Evolutionary conservation across 2,113 vertebrate species (phyloP).

Genomic region (Myrmecobius fasciatus): DNA sequence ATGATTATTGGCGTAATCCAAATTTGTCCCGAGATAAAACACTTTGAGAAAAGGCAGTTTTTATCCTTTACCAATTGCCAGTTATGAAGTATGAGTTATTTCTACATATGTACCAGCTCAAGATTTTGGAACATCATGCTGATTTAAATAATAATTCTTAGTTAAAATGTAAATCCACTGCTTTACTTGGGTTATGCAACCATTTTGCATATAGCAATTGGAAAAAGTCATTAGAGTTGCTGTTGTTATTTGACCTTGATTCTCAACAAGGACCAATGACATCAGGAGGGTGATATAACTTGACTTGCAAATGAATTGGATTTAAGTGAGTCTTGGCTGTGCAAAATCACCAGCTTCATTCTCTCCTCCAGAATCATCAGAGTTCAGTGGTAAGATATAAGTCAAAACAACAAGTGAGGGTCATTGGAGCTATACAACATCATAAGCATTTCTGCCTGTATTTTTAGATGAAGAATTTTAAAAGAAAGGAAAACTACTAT

Average conservation of each 20-base stretch:
- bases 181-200: background rate
- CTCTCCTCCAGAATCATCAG: background rate
- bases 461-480: background rate
- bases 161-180: background rate
- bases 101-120: background rate
- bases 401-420: background rate
- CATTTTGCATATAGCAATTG: background rate
- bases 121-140: background rate
- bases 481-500: background rate
- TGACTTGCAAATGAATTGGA: background rate
- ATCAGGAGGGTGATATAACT: background rate
- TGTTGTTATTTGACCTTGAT: background rate
- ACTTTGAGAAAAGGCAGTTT: background rate
- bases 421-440: background rate
- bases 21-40: background rate
- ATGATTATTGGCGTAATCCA: background rate
- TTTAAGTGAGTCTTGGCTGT: background rate
- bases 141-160: background rate
- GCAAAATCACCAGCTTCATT: background rate
- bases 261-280: background rate
- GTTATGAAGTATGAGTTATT: background rate
- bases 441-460: background rate
- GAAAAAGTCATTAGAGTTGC: background rate
- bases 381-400: background rate
- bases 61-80: background rate